Conservation (phyloP, 2,888 invertebrate species). For the Stramonita haemastoma region DNA sequence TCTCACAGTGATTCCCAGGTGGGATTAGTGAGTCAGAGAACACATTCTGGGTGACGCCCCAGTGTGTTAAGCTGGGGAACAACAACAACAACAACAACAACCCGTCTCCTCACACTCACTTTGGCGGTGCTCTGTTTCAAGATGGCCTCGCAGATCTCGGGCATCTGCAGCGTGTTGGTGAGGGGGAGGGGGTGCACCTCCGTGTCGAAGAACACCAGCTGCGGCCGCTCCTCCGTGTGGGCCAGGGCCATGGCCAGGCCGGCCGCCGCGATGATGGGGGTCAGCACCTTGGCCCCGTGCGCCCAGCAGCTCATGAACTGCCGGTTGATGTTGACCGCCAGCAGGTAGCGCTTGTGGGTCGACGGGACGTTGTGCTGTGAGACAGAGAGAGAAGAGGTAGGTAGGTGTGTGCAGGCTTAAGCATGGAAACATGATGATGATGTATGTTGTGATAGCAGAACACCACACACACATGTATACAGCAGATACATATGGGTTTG, state of each 20-base stretch:
- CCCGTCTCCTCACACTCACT: too few relatives aligned
- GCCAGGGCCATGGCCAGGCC: conserved; percentile 71
- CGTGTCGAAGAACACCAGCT: conserved; percentile 63
- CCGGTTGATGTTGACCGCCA: conserved; percentile 81
- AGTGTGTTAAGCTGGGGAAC: too few relatives aligned
- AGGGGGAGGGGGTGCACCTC: conserved; percentile 51
- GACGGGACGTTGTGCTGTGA: conserved; percentile 78
- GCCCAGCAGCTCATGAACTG: conserved; percentile 70
- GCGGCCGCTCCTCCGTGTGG: conserved; percentile 69
- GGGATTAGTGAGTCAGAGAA: too few relatives aligned
- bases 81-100: too few relatives aligned
- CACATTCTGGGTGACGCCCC: too few relatives aligned
- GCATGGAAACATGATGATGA: too few relatives aligned
- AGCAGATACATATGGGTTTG: too few relatives aligned
- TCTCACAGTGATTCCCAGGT: too few relatives aligned
- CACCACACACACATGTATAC: too few relatives aligned
- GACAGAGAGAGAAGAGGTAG: too few relatives aligned
- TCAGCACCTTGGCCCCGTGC: conserved; percentile 70
- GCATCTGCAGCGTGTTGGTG: conserved; percentile 49
- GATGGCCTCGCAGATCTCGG: conserved; percentile 54
- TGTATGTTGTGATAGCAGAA: too few relatives aligned
- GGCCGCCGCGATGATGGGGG: conserved; percentile 67
- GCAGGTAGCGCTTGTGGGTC: conserved; percentile 80
- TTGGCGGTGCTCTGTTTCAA: conserved; percentile 40
- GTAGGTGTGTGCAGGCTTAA: too few relatives aligned